phyloP scores from a whole-genome alignment of 2,113 vertebrate species.

The Tachysurus fulvidraco region DNA sequence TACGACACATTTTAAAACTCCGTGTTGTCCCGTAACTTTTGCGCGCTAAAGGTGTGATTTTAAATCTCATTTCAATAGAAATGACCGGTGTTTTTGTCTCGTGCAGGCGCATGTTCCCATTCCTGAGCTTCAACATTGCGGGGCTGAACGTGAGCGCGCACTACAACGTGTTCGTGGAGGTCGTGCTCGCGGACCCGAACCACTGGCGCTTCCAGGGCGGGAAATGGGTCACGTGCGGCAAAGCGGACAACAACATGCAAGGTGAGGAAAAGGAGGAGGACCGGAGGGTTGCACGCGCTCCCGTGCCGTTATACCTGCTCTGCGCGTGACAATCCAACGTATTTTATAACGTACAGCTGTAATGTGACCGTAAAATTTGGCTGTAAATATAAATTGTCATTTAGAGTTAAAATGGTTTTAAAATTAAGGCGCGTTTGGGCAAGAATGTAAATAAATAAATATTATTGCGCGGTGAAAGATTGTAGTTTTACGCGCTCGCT shows the following conservation, averaged over 20 bases:
- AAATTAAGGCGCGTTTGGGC: too few species aligned
- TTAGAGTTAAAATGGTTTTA: neutral
- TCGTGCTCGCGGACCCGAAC: conserved; percentile 94
- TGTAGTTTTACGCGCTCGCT: neutral
- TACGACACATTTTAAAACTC: neutral
- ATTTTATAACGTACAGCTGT: neutral
- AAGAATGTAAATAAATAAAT: neutral
- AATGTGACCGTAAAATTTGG: neutral
- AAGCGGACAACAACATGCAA: conserved; percentile 99
- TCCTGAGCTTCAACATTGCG: conserved; percentile 98
- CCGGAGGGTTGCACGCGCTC: too few species aligned
- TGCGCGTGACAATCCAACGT: too few species aligned
- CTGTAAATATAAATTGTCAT: neutral
- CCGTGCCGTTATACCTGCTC: too few species aligned
- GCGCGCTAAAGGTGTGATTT: neutral
- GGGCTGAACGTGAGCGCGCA: conserved; percentile 94
- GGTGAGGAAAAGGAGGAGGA: conserved; percentile 69
- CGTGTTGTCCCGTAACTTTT: neutral
- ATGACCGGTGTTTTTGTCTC: neutral
- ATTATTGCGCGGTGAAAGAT: neutral
- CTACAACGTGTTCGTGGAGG: conserved; percentile 97
- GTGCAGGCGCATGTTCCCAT: conserved; percentile 95
- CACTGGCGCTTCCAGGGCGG: conserved; percentile 99
- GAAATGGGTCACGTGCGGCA: conserved; percentile 98
- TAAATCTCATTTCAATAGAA: neutral